These are phyloP conservation scores for Telenomus remus DNA, from an alignment of 1,140 invertebrate species.

Conservation along the genomic window DNA sequence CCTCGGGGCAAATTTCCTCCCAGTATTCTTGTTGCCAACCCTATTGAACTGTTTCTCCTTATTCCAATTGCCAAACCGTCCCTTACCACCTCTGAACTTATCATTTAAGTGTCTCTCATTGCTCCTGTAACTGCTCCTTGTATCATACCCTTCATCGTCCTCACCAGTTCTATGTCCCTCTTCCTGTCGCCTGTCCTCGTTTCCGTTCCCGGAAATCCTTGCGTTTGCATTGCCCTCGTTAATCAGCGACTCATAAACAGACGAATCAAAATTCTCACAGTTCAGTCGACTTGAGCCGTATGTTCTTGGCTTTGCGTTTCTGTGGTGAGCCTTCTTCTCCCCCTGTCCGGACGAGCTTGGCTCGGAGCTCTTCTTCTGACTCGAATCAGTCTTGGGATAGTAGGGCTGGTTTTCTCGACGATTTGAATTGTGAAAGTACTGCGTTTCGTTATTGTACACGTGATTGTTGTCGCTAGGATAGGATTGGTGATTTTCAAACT, in stretches of 20 bases:
- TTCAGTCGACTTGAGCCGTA: conserved; percentile 26
- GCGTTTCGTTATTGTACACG: conserved; percentile 18
- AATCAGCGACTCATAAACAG: conserved; percentile 28
- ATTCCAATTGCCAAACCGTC: conserved; percentile 41
- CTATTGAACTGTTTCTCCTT: conserved; percentile 55
- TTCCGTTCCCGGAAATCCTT: conserved; percentile 4
- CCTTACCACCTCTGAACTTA: conserved; percentile 36
- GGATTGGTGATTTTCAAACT: conserved; percentile 19
- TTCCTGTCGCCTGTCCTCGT: conserved; percentile 8
- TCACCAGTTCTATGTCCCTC: not conserved
- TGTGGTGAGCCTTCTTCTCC: conserved; percentile 10
- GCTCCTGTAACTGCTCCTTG: conserved; percentile 3
- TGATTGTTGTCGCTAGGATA: not conserved
- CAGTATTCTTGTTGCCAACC: conserved; percentile 56
- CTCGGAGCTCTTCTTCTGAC: conserved; percentile 17
- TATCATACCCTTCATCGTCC: conserved; percentile 9
- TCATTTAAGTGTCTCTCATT: conserved; percentile 12
- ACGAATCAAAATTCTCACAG: conserved; percentile 30
- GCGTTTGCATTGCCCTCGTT: conserved; percentile 14
- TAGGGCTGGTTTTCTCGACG: conserved; percentile 8
- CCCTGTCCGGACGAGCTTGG: not conserved
- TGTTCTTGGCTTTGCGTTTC: conserved; percentile 7
- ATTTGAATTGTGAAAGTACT: conserved; percentile 11
- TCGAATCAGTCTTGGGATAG: conserved; percentile 17
- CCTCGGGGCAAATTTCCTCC: conserved; percentile 38